Base-by-base conservation (phyloP, 2,113 vertebrate species). In the Tachycineta bicolor region DNA sequence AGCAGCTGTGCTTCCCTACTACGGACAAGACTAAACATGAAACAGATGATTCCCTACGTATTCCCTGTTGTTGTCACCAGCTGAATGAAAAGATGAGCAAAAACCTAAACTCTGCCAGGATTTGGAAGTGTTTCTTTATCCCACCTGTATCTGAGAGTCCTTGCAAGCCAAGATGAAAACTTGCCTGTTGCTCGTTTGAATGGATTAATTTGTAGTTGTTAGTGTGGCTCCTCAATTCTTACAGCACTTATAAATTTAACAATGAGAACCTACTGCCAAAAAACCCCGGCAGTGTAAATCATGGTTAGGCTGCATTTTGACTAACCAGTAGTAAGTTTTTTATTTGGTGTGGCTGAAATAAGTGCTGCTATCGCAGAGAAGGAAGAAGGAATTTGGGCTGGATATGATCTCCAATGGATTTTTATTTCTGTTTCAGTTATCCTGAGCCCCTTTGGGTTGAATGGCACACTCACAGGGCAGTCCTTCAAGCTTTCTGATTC, bases 401-500 rank as follows among this genome's bases (percentile, higher is more conserved):
- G 44, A 53, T 78, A 14, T 16, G 29, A 62, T 87, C 77, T 81
- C 79, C 85, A 94, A 33, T 20, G 41, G 58, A 23, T 73, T 50
- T 96, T 79, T 93, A 6, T 95, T 93, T 97, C 73, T 65, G 90
- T 94, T 96, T 33, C 91, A 99, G 99, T 99, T 95, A 99, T 99
- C 97, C 98, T 99, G 91, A 99, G 99, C 97, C 99, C 99, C 21
- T 99, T 99, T 67, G 99, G 99, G 91, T 97, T 99, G 97, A 99
- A 99, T 94, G 99, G 99, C 77, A 99, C 99, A 4, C 98, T 99
- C 92, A 99, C 99, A 23, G 99, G 99, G 88, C 99, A 99, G 97
- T 99, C 99, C 11, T 99, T 99, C 97, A 99, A 99, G 98, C 98
- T 99, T 97, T 99, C 99, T 29, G 99, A 99, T 97, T 99, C 99